phyloP scores from a whole-genome alignment of 2,888 invertebrate genomes.

The Pammene fasciana region DNA sequence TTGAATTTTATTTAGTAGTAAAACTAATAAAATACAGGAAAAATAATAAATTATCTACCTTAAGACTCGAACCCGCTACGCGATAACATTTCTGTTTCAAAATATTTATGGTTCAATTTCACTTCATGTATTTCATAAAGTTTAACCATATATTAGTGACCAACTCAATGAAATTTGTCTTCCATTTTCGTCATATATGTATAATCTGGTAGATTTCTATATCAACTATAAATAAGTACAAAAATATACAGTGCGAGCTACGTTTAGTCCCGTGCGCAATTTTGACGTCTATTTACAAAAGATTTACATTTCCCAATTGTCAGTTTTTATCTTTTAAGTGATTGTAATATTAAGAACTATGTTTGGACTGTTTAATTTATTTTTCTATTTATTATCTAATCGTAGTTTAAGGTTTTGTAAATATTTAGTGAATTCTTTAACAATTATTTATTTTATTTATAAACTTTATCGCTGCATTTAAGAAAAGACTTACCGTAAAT shows the following conservation, averaged over 20 bases:
- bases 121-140: background rate
- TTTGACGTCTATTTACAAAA: constrained; percentile 44
- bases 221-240: constrained; percentile 51
- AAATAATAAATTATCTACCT: no score
- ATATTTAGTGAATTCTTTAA: constrained; percentile 69
- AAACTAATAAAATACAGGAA: no score
- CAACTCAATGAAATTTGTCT: constrained; percentile 51
- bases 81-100: no score
- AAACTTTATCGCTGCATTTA: constrained; percentile 36
- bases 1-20: no score
- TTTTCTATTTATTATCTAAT: constrained; percentile 71
- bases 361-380: constrained; percentile 74
- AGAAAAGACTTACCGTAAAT: constrained; percentile 36
- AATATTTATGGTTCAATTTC: no score
- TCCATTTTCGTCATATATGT: constrained; percentile 51
- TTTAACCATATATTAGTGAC: constrained; percentile 28
- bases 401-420: constrained; percentile 70
- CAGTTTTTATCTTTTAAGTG: constrained; percentile 47
- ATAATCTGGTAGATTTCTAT: constrained; percentile 46
- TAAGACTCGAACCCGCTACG: no score
- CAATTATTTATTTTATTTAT: constrained; percentile 38
- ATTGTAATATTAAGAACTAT: constrained; percentile 53
- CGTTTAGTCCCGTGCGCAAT: background rate
- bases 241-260: constrained; percentile 43
- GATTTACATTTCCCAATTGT: constrained; percentile 43